A percentile compares a stretch with the other conserved stretches of the same genome.
Evolutionary conservation across 2,888 invertebrate genomes (phyloP).

Genomic region (Bruchidius siliquastri): DNA sequence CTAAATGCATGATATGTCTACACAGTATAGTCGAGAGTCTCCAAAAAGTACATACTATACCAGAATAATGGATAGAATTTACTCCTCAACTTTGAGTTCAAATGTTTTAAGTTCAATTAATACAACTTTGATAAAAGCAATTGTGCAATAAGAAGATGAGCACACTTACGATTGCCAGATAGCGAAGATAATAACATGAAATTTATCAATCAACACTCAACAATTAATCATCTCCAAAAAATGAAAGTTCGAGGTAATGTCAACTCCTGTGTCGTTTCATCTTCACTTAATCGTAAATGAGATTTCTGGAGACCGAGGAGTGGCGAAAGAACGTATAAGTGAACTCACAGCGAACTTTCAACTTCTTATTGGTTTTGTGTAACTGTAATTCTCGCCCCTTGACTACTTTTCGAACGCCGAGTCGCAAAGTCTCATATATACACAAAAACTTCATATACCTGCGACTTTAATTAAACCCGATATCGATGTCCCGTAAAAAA

Average conservation of each 20-base stretch:
- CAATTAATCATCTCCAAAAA: neutral
- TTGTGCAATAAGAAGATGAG: too few species aligned
- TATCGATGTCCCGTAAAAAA: conserved; percentile 20
- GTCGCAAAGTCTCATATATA: conserved; percentile 19
- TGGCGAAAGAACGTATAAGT: conserved; percentile 19
- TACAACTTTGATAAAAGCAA: too few species aligned
- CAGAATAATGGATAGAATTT: too few species aligned
- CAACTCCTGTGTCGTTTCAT: neutral
- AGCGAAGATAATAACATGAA: neutral
- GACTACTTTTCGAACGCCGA: conserved; percentile 35
- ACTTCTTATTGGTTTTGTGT: conserved; percentile 39
- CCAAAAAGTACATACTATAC: too few species aligned
- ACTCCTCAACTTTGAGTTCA: too few species aligned
- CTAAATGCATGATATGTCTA: too few species aligned
- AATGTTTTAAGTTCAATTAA: too few species aligned
- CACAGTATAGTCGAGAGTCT: too few species aligned
- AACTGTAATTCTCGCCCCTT: conserved; percentile 35
- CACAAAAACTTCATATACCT: conserved; percentile 26
- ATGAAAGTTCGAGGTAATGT: neutral
- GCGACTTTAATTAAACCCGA: conserved; percentile 38
- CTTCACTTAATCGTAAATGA: conserved; percentile 20
- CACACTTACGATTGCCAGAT: too few species aligned
- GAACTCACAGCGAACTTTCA: conserved; percentile 28
- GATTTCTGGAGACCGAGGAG: conserved; percentile 15
- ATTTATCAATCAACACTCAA: neutral